Conservation (phyloP, 2,113 vertebrate species). For the Trachemys scripta region DNA sequence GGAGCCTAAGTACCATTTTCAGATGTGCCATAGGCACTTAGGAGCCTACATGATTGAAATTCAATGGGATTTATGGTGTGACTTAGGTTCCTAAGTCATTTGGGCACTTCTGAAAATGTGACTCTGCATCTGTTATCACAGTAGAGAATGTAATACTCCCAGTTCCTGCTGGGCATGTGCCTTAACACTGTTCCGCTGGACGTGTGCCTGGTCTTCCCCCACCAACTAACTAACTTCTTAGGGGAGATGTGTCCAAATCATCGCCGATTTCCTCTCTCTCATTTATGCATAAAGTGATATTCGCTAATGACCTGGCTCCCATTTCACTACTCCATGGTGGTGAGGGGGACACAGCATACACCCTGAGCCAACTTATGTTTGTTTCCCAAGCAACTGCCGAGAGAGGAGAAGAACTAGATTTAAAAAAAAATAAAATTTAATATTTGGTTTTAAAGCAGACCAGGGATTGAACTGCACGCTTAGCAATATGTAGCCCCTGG, state of each 20-base stretch:
- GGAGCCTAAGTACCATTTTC: not conserved
- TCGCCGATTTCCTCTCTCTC: not conserved
- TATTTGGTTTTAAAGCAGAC: not conserved
- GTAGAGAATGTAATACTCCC: not conserved
- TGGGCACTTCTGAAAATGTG: not conserved
- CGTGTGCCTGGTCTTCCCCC: not conserved
- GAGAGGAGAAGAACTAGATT: accelerated
- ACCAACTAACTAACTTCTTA: not conserved
- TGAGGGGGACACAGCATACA: not conserved
- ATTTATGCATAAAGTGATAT: not conserved
- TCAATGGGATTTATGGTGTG: not conserved
- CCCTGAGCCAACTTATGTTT: not conserved
- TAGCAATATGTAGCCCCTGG: not conserved
- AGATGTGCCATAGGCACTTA: not conserved
- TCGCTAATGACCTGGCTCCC: not conserved
- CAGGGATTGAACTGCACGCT: not conserved
- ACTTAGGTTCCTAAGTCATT: not conserved
- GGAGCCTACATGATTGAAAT: not conserved
- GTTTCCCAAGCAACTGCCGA: not conserved
- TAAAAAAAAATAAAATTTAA: not conserved
- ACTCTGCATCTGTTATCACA: not conserved
- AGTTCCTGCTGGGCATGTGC: not conserved
- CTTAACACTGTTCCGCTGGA: not conserved
- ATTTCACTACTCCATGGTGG: not conserved
- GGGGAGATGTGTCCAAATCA: not conserved